Evolutionary conservation across 2,797 vertebrate genomes (phyloP).

Genomic region (Stomatorhinus walkeri): DNA sequence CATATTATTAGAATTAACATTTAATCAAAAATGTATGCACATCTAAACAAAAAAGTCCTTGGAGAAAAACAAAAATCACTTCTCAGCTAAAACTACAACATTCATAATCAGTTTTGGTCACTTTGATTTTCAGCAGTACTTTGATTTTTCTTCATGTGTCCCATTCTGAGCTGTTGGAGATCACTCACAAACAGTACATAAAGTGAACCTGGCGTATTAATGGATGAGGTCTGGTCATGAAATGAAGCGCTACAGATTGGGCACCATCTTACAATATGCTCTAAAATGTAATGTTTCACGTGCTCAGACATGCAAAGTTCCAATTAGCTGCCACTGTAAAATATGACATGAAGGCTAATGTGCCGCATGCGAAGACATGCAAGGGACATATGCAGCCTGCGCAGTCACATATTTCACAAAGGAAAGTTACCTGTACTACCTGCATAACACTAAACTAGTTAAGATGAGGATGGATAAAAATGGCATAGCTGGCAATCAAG

Average conservation of each 20-base stretch:
- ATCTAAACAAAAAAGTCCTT: neutral
- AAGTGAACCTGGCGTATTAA: neutral
- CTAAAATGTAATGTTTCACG: neutral
- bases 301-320: neutral
- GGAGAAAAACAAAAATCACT: neutral
- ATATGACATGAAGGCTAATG: neutral
- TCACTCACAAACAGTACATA: neutral
- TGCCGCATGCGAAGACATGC: neutral
- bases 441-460: neutral
- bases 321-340: neutral
- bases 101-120: neutral
- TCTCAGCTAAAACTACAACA: neutral
- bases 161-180: neutral
- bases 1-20: neutral
- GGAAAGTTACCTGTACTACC: neutral
- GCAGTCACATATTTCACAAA: neutral
- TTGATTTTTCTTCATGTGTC: neutral
- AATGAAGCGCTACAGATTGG: neutral
- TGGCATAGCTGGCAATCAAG: neutral
- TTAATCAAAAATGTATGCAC: neutral
- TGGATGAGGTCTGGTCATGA: neutral
- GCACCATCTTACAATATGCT: neutral
- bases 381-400: neutral
- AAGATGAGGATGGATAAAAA: neutral
- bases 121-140: neutral